Evolutionary conservation across 2,888 invertebrate species (phyloP), one percentile per base, ranked within the genome.

Genomic region (Sphinx pinastri): DNA sequence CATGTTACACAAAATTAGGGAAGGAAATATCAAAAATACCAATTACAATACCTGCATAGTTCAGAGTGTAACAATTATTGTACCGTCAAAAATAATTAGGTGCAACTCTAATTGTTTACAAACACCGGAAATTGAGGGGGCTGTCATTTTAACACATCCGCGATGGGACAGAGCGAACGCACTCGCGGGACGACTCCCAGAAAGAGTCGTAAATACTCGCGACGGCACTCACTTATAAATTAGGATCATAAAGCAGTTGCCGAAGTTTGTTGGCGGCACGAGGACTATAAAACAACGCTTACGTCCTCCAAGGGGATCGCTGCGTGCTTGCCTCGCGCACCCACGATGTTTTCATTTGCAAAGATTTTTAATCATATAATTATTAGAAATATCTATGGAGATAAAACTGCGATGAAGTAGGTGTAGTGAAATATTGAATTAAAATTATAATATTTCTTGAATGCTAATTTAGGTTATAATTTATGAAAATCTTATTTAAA

Each of bases 221-320:
- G 89, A 84, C 91, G 87, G 88, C 89, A 91, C 91, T 92, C 90
- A 93, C 93, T 94, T 94, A 94, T 93, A 94, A 94, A 94, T 94
- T 94, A 93, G 93, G 91, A 91, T 91, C 93, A 94, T 94, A 94
- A 94, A 94, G 89, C 92, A 92, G 91, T 92, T 92, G 90, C 87
- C 90, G 87, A 93, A 94, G 88, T 94, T 94, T 91, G 92, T 89
- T 90, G 88, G 91, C 88, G 88, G 88, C 92, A 87, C 90, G 89
- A 87, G 90, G 92, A 86, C 86, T 92, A 89, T 94, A 94, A 94
- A 94, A 92, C 89, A 92, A 85, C 87, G 89, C 90, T 90, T 89
- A 88, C 87, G 79, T 81, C 86, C 25, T 82, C 86, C 73, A 80
- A 82, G 86, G 87, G 89, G 88, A 87, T 84, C 78, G 76, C 72